phyloP scores from a whole-genome alignment of 2,888 invertebrate species.

The Gymnocheta viridis region DNA sequence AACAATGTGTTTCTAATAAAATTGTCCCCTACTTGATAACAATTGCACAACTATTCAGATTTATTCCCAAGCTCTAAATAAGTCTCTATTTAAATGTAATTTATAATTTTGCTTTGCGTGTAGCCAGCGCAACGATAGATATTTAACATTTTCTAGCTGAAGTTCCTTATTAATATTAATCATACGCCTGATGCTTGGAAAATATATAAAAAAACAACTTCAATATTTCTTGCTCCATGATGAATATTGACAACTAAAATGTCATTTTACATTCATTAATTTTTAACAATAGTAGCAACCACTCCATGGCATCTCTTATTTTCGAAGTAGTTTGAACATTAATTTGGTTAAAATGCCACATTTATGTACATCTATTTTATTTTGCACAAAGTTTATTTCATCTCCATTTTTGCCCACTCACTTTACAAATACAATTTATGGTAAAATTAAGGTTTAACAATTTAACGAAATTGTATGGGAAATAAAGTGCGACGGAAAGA shows the following conservation, averaged over 20 bases:
- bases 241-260: constrained; percentile 22
- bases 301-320: constrained; percentile 1
- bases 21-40: too few relatives aligned
- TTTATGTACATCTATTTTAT: constrained; percentile 3
- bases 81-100: too few relatives aligned
- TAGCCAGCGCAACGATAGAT: background rate
- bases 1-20: too few relatives aligned
- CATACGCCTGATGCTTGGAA: background rate
- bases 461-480: background rate
- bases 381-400: constrained; percentile 23
- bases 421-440: constrained; percentile 23
- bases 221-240: background rate
- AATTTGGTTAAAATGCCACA: constrained; percentile 30
- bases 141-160: background rate
- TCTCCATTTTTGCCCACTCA: constrained; percentile 10
- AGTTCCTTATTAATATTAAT: constrained; percentile 30
- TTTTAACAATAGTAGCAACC: constrained; percentile 23
- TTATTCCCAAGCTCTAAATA: too few relatives aligned
- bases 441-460: constrained; percentile 35
- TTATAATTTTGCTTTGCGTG: background rate
- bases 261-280: constrained; percentile 26
- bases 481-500: background rate
- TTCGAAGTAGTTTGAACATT: constrained; percentile 17
- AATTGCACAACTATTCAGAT: too few relatives aligned
- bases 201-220: background rate